Percentiles rank a stretch among this genome's conserved stretches.
Conservation (phyloP, 2,888 invertebrate genomes). For the Heliothis peltigera region DNA sequence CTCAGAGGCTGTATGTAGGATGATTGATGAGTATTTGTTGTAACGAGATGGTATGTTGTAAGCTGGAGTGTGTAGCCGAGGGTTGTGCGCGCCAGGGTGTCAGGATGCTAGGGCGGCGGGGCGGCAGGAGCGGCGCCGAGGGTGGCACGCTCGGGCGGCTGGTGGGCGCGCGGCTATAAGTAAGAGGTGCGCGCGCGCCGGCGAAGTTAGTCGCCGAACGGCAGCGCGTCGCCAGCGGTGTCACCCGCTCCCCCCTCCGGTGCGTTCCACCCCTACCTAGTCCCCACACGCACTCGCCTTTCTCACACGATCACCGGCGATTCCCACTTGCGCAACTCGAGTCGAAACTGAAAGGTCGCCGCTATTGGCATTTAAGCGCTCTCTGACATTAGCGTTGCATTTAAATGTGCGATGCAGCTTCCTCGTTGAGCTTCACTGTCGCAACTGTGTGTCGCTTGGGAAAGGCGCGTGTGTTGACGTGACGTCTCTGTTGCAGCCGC, state of each 20-base stretch:
- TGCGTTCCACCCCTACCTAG: conserved; percentile 76
- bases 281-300: conserved; percentile 81
- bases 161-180: conserved; percentile 87
- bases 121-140: conserved; percentile 46
- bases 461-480: conserved; percentile 88
- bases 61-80: conserved; percentile 17
- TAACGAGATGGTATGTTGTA: neutral
- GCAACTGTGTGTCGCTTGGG: conserved; percentile 86
- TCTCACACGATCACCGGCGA: conserved; percentile 86
- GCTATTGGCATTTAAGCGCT: conserved; percentile 89
- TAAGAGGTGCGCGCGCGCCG: conserved; percentile 85
- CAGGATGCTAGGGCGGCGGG: conserved; percentile 27
- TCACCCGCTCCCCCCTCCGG: conserved; percentile 76
- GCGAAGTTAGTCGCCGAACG: conserved; percentile 89
- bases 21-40: neutral
- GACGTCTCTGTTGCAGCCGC: conserved; percentile 87
- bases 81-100: conserved; percentile 31
- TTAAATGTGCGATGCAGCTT: conserved; percentile 88
- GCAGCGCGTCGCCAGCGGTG: conserved; percentile 85
- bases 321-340: conserved; percentile 87
- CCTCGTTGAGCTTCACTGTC: conserved; percentile 88
- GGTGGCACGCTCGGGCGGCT: conserved; percentile 55
- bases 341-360: conserved; percentile 87
- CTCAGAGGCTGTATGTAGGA: conserved; percentile 1
- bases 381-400: conserved; percentile 89